Base-by-base conservation (phyloP, 2,113 vertebrate genomes). In the Dipodomys spectabilis region DNA sequence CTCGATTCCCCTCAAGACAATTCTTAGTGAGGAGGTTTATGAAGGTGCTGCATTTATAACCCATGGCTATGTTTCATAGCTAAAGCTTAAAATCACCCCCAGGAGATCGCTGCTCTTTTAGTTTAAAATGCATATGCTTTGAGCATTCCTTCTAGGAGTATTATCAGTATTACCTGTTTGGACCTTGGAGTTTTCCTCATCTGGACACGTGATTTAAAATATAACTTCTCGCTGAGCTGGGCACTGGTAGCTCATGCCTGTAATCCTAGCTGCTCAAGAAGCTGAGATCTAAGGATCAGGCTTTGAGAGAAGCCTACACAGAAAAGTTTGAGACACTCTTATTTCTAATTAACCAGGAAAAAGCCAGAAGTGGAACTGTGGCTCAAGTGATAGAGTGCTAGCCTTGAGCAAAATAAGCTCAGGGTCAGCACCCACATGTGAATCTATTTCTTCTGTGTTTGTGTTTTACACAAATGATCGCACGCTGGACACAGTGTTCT, bases 131-230 rank as follows among this genome's bases (percentile, higher is more conserved):
- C 30, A 64, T 68, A 89, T 71, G 85, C 62, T 62, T 93, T 90
- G 74, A 93, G 90, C 57, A 27, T 89, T 97, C 88, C 92, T 97
- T 89, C 94, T 71, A 64, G 44, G 81, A 49, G 39, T 79, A 88
- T 88, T 83, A 93, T 85, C 94, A 80, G 69, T 83, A 35, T 92
- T 68, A 91, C 18, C 88, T 86, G 32, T 82, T 95, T 89, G 97
- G 93, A 90, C 79, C 81, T 95, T 79, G 68, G 89, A 78, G 19
- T 32, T 97, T 95, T 95, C 79, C 95, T 97, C 89, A 96, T 97
- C 95, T 98, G 94, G 98, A 39, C 39, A 39, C 6, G 39, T 39
- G 39, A 39, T 39, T 39, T 39, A 30, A 96, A 94, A 67, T 94
- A 95, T 96, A 93, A 93, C 11, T 57, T 57, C 53, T 57, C 15